A percentile compares a stretch with the other conserved stretches of the same genome.
phyloP scores from a whole-genome alignment of 2,888 invertebrate genomes.

The Papilio demoleus region DNA sequence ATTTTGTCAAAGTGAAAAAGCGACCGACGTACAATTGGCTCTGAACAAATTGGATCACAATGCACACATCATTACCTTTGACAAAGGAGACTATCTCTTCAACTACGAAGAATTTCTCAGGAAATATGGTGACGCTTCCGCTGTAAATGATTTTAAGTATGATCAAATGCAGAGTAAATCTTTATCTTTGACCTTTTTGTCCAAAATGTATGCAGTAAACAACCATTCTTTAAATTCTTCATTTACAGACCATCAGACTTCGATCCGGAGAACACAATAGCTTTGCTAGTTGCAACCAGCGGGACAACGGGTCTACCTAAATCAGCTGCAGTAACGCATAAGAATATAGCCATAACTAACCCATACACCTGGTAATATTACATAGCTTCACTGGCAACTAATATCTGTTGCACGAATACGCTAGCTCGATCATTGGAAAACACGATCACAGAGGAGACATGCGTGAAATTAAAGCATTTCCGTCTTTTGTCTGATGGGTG shows the following conservation, averaged over 20 bases:
- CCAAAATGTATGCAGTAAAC: no score
- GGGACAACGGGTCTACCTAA: constrained; percentile 73
- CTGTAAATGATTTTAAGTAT: constrained; percentile 55
- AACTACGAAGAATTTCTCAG: constrained; percentile 54
- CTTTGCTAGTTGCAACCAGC: constrained; percentile 64
- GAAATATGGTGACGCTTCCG: constrained; percentile 48
- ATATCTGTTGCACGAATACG: no score
- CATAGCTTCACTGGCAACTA: no score
- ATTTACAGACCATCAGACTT: constrained; percentile 61
- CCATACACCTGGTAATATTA: constrained; percentile 59
- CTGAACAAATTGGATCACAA: constrained; percentile 53
- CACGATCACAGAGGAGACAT: no score
- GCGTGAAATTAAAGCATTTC: no score
- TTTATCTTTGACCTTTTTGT: no score
- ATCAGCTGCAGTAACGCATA: constrained; percentile 63
- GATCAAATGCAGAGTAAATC: constrained; percentile 28
- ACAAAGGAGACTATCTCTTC: constrained; percentile 55
- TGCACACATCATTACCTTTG: constrained; percentile 57
- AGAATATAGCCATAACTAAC: constrained; percentile 56
- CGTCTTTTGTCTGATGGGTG: no score
- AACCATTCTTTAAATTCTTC: constrained; percentile 24
- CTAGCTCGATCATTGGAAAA: no score
- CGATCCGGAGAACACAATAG: constrained; percentile 59
- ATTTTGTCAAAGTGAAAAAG: constrained; percentile 60
- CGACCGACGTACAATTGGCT: constrained; percentile 54